Evolutionary conservation across 2,113 vertebrate species (phyloP), one percentile per base, ranked within the genome.

Genomic region (Vulpes ferrilata): DNA sequence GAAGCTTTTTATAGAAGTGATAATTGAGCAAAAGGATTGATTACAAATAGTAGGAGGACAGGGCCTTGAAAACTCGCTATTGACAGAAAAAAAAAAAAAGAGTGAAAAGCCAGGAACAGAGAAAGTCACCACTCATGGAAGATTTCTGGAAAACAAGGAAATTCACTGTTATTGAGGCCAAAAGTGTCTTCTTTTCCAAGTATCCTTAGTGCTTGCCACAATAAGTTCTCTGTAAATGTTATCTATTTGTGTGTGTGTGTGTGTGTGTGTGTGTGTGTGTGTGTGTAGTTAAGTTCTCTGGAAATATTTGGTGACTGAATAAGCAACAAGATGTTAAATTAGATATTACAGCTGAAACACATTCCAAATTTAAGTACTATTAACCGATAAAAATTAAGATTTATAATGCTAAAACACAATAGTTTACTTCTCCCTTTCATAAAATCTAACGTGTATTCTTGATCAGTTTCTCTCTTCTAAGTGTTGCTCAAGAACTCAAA

Each of bases 61-160:
- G 48, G 3, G 3, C 1, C 23, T 64, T 93, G 16, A 15, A 65
- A 93, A 80, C 11, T 74, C 82, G 32, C 38, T 80, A 20, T 25
- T 79, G 38, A 84, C 5, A 88, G 71, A 82, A 30, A 93, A 73
- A 13, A 20, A 55, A 69, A 86, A 74, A 55, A 78, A 48, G 11
- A 86, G 94, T 25, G 15, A 93, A 93, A 90, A 85, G 12, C 20
- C n/a, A 83, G 27, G 60, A 64, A 92, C 88, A 89, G 15, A 83
- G 7, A 90, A 84, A 88, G 76, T 83, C 2, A 19, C 12, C 13
- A 57, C 38, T 74, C 71, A 74, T 35, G 20, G 12, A 90, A 69
- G 12, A 69, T n/a, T 74, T 60, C 62, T 90, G 76, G 19, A 88
- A n/a, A 82, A 43, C 2, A 85, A 65, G 27, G 5, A 10, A 71